Evolutionary conservation across 2,113 vertebrate species (phyloP), one percentile per base, ranked within the genome.

Genomic region (Meles meles): DNA sequence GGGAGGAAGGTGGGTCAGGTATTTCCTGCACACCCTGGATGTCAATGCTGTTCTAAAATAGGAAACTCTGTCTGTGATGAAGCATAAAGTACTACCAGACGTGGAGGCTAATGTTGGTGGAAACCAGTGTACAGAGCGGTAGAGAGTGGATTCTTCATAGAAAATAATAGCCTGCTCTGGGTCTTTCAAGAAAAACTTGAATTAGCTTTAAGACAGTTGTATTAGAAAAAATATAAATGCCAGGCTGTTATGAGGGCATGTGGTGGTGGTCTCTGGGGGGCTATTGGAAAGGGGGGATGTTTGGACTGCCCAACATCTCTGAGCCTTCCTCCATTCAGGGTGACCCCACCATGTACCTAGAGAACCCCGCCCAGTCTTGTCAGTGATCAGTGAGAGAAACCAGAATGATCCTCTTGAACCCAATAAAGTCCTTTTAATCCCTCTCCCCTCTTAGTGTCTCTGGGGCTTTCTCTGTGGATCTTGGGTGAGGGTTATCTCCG

Each of bases 1-100:
- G 71, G 76, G 65, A 1, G 20, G 81, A 49, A 93, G 93, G 79
- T 89, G 76, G 72, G 93, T 52, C 86, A 92, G 82, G 79, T 10
- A 29, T 95, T 83, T 71, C 47, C 44, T 39, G 61, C 37, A 74
- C 92, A 76, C 20, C 3, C 52, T 57, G 21, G 44, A 44, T 47
- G 15, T 10, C 39, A 79, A 39, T 15, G 47, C 20, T 79, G 44
- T 42, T 65, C 65, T 77, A 18, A 81, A 72, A 34, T 2, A 57
- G 85, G 79, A 14, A 77, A 15, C 37, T 1, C 34, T 82, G 0
- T n/a, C 39, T 13, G 57, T 20, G 34, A 63, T 5, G 4, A 59
- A 79, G 57, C 44, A 10, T 25, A 37, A 34, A 42, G 37, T 17
- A 12, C 27, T 7, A 14, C 4, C n/a, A 37, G 47, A 59, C 4